phyloP scores from a whole-genome alignment of 2,113 vertebrate genomes.

The Centrocercus urophasianus region DNA sequence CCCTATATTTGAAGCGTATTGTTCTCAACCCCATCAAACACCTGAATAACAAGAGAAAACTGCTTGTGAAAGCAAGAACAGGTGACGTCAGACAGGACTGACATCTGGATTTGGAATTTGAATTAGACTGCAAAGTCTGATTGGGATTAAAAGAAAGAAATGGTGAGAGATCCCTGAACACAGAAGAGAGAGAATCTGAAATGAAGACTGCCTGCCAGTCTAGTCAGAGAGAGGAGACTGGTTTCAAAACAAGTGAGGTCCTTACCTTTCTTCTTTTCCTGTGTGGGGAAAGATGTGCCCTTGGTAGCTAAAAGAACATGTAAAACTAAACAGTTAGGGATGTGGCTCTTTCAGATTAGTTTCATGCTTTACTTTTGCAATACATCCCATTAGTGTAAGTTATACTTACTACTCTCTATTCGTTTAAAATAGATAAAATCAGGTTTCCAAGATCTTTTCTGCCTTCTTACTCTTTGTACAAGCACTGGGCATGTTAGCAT shows the following conservation, averaged over 20 bases:
- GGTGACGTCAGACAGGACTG: background rate
- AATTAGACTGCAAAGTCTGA: background rate
- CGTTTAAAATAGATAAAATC: background rate
- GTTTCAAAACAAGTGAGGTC: background rate
- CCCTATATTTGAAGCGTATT: background rate
- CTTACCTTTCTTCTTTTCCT: slow-evolving; percentile 14
- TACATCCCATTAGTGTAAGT: background rate
- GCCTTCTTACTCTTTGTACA: background rate
- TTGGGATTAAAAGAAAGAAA: background rate
- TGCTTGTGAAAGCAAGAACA: background rate
- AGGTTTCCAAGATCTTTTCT: background rate
- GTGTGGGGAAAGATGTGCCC: background rate
- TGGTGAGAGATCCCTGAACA: background rate
- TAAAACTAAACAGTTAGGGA: slow-evolving; percentile 5
- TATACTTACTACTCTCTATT: background rate
- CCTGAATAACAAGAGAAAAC: background rate
- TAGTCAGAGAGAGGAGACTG: background rate
- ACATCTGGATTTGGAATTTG: background rate
- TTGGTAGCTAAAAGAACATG: background rate
- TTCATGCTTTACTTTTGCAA: background rate
- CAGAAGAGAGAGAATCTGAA: background rate
- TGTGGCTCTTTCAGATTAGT: background rate
- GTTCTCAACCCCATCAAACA: background rate
- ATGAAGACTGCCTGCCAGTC: background rate
- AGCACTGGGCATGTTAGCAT: background rate